Evolutionary conservation across 2,113 vertebrate species (phyloP), one percentile per base, ranked within the genome.

Genomic region (Peromyscus leucopus): DNA sequence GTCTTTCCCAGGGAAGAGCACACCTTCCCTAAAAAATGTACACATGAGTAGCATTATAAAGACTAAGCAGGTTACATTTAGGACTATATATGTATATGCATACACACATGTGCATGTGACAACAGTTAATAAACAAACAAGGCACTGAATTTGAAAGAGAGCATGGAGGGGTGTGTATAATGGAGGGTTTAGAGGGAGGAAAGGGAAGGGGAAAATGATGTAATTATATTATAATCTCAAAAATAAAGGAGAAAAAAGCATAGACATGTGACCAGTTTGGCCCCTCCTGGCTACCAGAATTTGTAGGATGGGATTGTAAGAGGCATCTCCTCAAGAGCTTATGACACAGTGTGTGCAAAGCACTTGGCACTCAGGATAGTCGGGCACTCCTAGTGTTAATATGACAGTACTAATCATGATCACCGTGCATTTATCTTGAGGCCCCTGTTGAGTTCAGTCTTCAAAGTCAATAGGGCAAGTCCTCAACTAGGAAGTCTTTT

Each of bases 321-420:
- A 26, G 31, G 55, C 28, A 16, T 55, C 75, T 69, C 63, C 28
- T 63, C 33, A 46, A 42, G 71, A 55, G 15, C 8, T 82, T 46
- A 39, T 5, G n/a, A 63, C 15, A 7, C 0, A 31, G 48, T 11
- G 48, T 2, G 9, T 0, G 12, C 5, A 17, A 26, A 39, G n/a
- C 67, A 36, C n/a, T 39, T 78, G 57, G 15, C 3, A 28, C 22
- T 33, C 22, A 16, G 1, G 15, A 16, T 19, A 65, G 0, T 7
- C 7, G 6, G 2, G 33, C 13, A 28, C 24, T 46, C 3, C n/a
- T 55, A 7, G 78, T 1, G 1, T 57, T 55, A 17, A 12, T 9
- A 31, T 8, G 59, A 59, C 3, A 59, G 36, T 13, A 10, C n/a
- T 4, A 46, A 80, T 82, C 24, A 6, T 15, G 22, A 42, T 22